These are phyloP conservation scores for Dione vanillae DNA, from an alignment of 2,888 invertebrate genomes.

Conservation along the genomic window DNA sequence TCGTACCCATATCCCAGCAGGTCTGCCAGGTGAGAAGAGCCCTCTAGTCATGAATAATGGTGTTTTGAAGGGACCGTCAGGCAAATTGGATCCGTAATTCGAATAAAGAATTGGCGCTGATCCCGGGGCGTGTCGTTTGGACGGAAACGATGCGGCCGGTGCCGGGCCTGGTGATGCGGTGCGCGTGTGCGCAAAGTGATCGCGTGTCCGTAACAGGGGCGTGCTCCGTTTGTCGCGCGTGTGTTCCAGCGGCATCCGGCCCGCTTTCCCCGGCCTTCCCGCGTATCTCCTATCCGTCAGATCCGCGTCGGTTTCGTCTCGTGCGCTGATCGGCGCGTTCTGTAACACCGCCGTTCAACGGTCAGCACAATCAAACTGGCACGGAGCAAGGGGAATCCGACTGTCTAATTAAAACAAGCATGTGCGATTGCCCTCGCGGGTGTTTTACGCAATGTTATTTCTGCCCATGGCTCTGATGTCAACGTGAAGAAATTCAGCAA, in stretches of 20 bases:
- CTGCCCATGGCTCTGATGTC: conserved; percentile 87
- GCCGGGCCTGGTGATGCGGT: conserved; percentile 51
- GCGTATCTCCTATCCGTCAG: conserved; percentile 54
- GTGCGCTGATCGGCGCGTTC: conserved; percentile 51
- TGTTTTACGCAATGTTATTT: conserved; percentile 88
- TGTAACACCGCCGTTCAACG: conserved; percentile 70
- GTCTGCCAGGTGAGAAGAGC: conserved; percentile 89
- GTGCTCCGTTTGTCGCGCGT: conserved; percentile 34
- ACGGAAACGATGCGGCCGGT: conserved; percentile 55
- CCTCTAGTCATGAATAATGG: conserved; percentile 87
- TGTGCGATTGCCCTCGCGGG: conserved; percentile 86
- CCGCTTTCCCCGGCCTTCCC: conserved; percentile 55
- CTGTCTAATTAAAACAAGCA: conserved; percentile 89
- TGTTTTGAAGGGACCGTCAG: conserved; percentile 88
- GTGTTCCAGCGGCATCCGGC: conserved; percentile 62
- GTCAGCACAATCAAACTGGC: conserved; percentile 59
- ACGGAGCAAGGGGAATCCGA: conserved; percentile 79
- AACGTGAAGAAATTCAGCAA: conserved; percentile 85
- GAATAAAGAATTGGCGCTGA: conserved; percentile 90
- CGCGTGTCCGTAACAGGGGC: conserved; percentile 34
- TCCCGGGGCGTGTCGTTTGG: conserved; percentile 85
- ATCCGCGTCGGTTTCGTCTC: conserved; percentile 57
- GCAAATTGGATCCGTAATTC: conserved; percentile 87
- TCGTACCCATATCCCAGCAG: conserved; percentile 90
- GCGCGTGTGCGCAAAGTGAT: conserved; percentile 28